Percentiles rank a stretch among this genome's conserved stretches.
Evolutionary conservation across 2,797 vertebrate genomes (phyloP).

Genomic region (Ambastaia sidthimunki): DNA sequence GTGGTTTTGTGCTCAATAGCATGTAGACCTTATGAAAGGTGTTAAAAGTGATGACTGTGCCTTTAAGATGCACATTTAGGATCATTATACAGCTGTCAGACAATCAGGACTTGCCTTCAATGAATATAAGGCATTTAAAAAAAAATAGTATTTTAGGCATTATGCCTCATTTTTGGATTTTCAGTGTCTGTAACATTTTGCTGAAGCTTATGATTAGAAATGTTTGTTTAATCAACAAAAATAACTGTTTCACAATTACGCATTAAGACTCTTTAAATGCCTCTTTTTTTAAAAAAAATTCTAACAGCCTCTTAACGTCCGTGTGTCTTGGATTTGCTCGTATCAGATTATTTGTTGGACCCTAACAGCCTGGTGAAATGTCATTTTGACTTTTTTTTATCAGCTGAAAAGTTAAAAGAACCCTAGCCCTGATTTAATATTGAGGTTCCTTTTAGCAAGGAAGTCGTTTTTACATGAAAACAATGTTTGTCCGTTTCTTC

Average conservation of each 20-base stretch:
- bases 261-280: not conserved
- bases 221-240: not conserved
- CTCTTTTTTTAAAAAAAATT: too few relatives aligned
- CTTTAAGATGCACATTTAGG: not conserved
- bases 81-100: not conserved
- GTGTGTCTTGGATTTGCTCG: not conserved
- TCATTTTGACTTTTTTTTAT: not conserved
- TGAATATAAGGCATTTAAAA: not conserved
- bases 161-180: not conserved
- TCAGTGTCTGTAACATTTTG: not conserved
- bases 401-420: not conserved
- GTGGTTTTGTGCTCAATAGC: not conserved
- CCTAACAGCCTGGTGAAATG: not conserved
- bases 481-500: not conserved
- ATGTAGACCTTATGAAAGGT: not conserved
- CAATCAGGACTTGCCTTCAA: not conserved
- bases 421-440: not conserved
- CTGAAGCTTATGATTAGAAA: constrained; percentile 2
- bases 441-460: not conserved
- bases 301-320: not conserved
- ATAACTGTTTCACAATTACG: not conserved
- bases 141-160: not conserved
- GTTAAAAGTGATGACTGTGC: not conserved
- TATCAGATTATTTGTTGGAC: constrained; percentile 5
- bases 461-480: not conserved